Conservation (phyloP, 2,888 invertebrate genomes). For the Rhyacophila evoluta region DNA sequence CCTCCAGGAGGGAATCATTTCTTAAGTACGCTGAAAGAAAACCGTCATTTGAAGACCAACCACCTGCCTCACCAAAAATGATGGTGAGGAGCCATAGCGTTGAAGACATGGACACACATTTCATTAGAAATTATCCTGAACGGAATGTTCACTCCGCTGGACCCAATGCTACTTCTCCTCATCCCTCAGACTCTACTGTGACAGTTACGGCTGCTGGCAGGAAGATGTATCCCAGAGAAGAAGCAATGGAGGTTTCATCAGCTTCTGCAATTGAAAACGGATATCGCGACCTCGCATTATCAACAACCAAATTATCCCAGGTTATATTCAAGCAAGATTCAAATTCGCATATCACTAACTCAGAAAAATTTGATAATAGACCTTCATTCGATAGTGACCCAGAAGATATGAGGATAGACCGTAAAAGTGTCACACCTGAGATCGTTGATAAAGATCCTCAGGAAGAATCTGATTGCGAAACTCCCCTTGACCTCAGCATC, state of each 20-base stretch:
- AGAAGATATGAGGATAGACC: slow-evolving; percentile 46
- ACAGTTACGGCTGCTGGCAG: slow-evolving; percentile 65
- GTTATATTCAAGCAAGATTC: slow-evolving; percentile 36
- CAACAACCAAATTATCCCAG: slow-evolving; percentile 55
- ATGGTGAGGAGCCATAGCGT: slow-evolving; percentile 56
- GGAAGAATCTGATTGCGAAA: slow-evolving; percentile 69
- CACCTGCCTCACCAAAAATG: slow-evolving; percentile 54
- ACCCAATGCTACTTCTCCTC: slow-evolving; percentile 32
- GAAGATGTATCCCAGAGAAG: slow-evolving; percentile 66
- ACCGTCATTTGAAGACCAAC: slow-evolving; percentile 34
- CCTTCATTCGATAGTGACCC: slow-evolving; percentile 55
- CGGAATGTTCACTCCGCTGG: slow-evolving; percentile 51
- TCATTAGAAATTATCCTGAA: slow-evolving; percentile 46
- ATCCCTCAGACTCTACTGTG: slow-evolving; percentile 41
- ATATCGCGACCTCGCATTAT: slow-evolving; percentile 55
- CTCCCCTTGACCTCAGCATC: slow-evolving; percentile 84
- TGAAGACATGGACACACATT: slow-evolving; percentile 45
- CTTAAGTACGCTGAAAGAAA: slow-evolving; percentile 45
- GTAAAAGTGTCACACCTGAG: slow-evolving; percentile 35
- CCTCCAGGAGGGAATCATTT: slow-evolving; percentile 41
- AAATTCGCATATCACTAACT: background rate
- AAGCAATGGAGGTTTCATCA: slow-evolving; percentile 42
- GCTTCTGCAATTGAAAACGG: slow-evolving; percentile 53
- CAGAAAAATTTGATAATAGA: slow-evolving; percentile 26
- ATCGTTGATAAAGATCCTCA: background rate